Conservation (phyloP, 2,113 vertebrate genomes). For the Hemiscyllium ocellatum region DNA sequence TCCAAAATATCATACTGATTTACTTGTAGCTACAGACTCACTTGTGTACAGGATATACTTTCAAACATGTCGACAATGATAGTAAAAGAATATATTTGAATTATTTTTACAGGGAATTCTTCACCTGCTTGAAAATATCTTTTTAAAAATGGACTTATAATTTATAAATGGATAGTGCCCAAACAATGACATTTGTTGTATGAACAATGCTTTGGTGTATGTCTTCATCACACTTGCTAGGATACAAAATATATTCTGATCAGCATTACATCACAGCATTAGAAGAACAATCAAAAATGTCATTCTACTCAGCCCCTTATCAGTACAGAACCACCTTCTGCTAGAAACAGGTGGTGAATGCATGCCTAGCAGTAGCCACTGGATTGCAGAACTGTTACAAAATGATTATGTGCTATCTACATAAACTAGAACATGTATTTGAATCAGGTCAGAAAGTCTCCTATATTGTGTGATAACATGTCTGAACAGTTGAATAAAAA, state of each 20-base stretch:
- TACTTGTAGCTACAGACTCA: not conserved
- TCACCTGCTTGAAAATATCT: not conserved
- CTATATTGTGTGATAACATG: not conserved
- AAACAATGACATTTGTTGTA: not conserved
- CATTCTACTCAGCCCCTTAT: not conserved
- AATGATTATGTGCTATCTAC: not conserved
- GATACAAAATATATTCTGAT: not conserved
- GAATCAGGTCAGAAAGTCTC: not conserved
- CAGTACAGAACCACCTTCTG: not conserved
- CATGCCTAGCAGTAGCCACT: not conserved
- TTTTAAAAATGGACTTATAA: too few relatives aligned
- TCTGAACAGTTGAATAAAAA: too few relatives aligned
- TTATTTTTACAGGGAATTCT: not conserved
- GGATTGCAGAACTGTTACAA: not conserved
- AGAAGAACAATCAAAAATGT: not conserved
- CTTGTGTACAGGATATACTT: not conserved
- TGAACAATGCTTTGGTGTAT: not conserved
- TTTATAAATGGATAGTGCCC: not conserved
- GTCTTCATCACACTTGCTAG: not conserved
- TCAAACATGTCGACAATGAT: not conserved
- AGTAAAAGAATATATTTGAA: not conserved
- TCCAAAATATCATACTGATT: not conserved
- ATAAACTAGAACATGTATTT: not conserved
- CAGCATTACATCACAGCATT: not conserved
- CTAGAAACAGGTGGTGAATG: not conserved